Conservation (phyloP, 2,888 invertebrate species). For the Subacronicta megacephala region DNA sequence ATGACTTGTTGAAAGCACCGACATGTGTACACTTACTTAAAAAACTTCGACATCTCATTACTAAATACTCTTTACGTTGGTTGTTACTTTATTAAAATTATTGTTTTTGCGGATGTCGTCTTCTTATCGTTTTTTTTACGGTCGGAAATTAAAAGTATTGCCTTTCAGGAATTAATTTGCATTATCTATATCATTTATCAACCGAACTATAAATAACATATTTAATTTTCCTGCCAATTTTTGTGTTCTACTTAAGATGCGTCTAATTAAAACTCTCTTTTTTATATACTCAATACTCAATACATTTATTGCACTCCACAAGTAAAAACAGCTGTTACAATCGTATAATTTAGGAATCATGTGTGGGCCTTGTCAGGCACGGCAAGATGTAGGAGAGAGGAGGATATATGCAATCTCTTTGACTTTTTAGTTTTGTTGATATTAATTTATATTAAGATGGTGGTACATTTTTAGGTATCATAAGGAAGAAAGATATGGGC, state of each 20-base stretch:
- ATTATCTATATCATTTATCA: slow-evolving; percentile 36
- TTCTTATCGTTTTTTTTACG: slow-evolving; percentile 15
- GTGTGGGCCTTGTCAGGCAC: too few relatives aligned
- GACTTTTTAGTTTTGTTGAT: slow-evolving; percentile 10
- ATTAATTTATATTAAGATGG: too few relatives aligned
- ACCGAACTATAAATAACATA: slow-evolving; percentile 10
- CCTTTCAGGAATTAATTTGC: slow-evolving; percentile 15
- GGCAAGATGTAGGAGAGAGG: too few relatives aligned
- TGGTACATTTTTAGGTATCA: too few relatives aligned
- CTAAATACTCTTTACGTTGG: slow-evolving; percentile 36
- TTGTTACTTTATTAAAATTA: slow-evolving; percentile 34
- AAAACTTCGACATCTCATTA: slow-evolving; percentile 28
- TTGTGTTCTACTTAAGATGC: slow-evolving; percentile 19
- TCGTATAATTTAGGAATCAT: too few relatives aligned
- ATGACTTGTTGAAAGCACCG: slow-evolving; percentile 38
- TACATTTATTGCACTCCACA: too few relatives aligned
- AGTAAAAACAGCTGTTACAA: too few relatives aligned
- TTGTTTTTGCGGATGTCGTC: slow-evolving; percentile 3
- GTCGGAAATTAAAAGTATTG: slow-evolving; percentile 18
- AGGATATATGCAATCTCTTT: slow-evolving; percentile 13
- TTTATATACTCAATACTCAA: too few relatives aligned
- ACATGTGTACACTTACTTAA: slow-evolving; percentile 35
- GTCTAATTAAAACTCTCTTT: slow-evolving; percentile 36
- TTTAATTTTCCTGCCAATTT: slow-evolving; percentile 26
- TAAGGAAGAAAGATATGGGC: neutral